Conservation (phyloP, 2,113 vertebrate species). For the Platanista minor region DNA sequence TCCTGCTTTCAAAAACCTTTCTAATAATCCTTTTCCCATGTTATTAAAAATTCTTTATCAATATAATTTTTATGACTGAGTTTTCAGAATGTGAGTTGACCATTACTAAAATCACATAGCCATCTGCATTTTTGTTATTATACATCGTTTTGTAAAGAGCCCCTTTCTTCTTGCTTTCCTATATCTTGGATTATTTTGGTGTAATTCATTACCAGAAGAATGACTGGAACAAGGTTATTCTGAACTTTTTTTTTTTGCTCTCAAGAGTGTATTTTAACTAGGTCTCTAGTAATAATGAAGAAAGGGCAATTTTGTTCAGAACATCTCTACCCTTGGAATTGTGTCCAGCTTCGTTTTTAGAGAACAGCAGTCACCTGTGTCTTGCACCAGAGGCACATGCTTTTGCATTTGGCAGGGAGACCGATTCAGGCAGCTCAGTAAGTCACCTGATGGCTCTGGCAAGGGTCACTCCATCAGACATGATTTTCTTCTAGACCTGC, state of each 20-base stretch:
- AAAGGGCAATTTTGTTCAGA: neutral
- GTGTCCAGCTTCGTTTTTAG: conserved; percentile 1
- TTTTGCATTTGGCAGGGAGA: conserved; percentile 35
- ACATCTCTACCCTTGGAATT: conserved; percentile 27
- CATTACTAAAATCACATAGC: neutral
- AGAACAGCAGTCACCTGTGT: conserved; percentile 50
- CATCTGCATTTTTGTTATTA: neutral
- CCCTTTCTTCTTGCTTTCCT: neutral
- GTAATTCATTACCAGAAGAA: neutral
- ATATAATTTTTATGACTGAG: neutral
- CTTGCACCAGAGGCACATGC: conserved; percentile 43
- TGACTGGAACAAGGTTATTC: neutral
- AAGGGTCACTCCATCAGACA: neutral
- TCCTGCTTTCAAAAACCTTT: neutral
- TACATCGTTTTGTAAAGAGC: neutral
- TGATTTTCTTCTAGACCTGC: conserved; percentile 27
- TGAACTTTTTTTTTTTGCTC: neutral
- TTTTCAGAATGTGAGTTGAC: neutral
- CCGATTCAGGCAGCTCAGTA: neutral
- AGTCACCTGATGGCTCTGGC: conserved; percentile 44
- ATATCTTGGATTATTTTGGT: neutral
- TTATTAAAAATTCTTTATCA: neutral
- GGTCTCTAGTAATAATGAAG: conserved; percentile 38
- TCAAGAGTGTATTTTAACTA: conserved; percentile 34
- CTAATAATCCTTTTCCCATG: neutral